Percentiles rank a stretch among this genome's conserved stretches.
Conservation (phyloP, 2,888 invertebrate genomes). For the Pecten maximus region DNA sequence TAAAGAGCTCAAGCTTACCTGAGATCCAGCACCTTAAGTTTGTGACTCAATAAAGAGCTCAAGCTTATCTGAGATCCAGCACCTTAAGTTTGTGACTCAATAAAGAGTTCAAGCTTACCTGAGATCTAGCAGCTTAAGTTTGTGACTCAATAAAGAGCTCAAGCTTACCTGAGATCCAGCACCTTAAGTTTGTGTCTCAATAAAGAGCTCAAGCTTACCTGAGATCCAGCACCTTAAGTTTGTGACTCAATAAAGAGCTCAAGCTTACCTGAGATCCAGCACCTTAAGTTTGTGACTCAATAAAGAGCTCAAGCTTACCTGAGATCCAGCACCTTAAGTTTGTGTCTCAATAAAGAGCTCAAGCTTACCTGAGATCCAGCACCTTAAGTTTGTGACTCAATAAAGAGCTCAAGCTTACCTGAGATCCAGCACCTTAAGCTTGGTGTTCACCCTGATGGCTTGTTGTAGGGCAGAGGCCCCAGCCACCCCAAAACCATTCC, state of each 20-base stretch:
- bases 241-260: constrained; percentile 51
- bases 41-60: constrained; percentile 42
- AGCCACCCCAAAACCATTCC: constrained; percentile 77
- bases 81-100: constrained; percentile 75
- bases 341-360: neutral
- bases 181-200: constrained; percentile 75
- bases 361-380: neutral
- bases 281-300: neutral
- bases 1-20: constrained; percentile 72
- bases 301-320: neutral
- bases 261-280: constrained; percentile 79
- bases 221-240: neutral
- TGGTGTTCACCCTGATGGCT: constrained; percentile 72
- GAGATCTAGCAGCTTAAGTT: neutral
- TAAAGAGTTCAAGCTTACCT: too few relatives aligned
- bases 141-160: neutral
- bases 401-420: constrained; percentile 74
- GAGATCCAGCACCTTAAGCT: constrained; percentile 77
- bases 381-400: constrained; percentile 39
- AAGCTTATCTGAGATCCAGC: constrained; percentile 78
- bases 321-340: neutral
- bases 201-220: neutral
- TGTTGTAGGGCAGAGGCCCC: constrained; percentile 73
- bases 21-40: constrained; percentile 52
- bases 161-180: constrained; percentile 78